Conservation (phyloP, 2,797 vertebrate genomes). For the Pseudochirops corinnae region DNA sequence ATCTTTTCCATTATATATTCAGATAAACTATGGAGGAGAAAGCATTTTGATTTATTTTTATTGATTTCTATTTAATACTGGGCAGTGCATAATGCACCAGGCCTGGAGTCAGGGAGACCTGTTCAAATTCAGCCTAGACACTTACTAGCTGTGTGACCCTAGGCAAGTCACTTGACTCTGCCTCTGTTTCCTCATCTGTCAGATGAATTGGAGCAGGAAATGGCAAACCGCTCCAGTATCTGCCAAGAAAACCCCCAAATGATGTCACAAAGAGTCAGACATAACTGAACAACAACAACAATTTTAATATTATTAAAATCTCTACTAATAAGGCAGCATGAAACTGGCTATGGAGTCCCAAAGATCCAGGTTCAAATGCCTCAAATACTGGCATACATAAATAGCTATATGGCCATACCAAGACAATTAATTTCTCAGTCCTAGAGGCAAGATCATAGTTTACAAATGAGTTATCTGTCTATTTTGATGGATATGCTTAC, state of each 20-base stretch:
- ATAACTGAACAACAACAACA: neutral
- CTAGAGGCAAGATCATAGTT: neutral
- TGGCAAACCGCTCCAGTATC: neutral
- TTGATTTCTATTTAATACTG: slow-evolving; percentile 38
- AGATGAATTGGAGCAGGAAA: neutral
- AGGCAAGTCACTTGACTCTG: neutral
- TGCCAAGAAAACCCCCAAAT: neutral
- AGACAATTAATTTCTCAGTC: neutral
- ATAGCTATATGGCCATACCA: neutral
- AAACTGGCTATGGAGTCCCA: neutral
- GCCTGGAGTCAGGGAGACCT: neutral
- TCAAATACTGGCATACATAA: neutral
- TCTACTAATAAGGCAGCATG: neutral
- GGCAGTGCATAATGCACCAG: neutral
- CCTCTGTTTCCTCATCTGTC: neutral
- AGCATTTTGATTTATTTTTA: slow-evolving; percentile 36
- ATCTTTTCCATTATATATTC: slow-evolving; percentile 46
- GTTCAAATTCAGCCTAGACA: neutral
- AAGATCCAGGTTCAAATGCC: neutral
- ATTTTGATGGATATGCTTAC: neutral
- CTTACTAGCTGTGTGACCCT: neutral
- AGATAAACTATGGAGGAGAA: slow-evolving; percentile 43
- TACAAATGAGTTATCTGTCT: neutral
- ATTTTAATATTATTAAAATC: slow-evolving; percentile 17
- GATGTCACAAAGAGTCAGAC: neutral